A percentile compares a stretch with the other conserved stretches of the same genome.
phyloP scores from a whole-genome alignment of 2,888 invertebrate species.

The Drosophila antonietae region DNA sequence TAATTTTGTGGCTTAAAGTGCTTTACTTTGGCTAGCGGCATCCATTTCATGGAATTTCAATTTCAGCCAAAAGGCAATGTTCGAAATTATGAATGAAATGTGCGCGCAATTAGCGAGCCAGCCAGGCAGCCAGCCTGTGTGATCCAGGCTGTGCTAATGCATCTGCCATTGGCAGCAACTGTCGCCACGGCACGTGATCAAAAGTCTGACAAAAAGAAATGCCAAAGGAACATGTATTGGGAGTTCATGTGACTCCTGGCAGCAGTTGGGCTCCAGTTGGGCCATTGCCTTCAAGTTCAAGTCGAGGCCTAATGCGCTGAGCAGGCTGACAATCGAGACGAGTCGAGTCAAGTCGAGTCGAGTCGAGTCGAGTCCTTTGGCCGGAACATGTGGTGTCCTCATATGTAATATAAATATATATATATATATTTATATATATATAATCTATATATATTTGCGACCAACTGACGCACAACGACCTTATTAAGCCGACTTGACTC shows the following conservation, averaged over 20 bases:
- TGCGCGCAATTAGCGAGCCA: constrained; percentile 60
- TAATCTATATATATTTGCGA: constrained; percentile 18
- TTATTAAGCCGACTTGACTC: constrained; percentile 28
- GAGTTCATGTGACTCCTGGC: constrained; percentile 53
- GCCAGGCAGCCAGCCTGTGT: neutral
- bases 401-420: constrained; percentile 1
- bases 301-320: constrained; percentile 37
- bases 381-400: constrained; percentile 29
- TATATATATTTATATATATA: constrained; percentile 4
- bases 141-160: constrained; percentile 23
- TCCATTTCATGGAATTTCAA: constrained; percentile 69
- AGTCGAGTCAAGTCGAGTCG: constrained; percentile 11
- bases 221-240: constrained; percentile 2
- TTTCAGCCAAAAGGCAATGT: constrained; percentile 28
- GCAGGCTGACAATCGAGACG: constrained; percentile 14
- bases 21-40: constrained; percentile 29
- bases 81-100: constrained; percentile 68
- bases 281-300: constrained; percentile 36
- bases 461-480: constrained; percentile 46
- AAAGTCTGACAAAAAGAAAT: constrained; percentile 34
- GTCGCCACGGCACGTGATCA: constrained; percentile 80
- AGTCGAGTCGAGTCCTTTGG: constrained; percentile 15
- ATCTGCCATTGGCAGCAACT: constrained; percentile 69
- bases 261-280: constrained; percentile 41
- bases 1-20: constrained; percentile 77